Conservation (phyloP, 2,888 invertebrate genomes). For the Magallana nippona region DNA sequence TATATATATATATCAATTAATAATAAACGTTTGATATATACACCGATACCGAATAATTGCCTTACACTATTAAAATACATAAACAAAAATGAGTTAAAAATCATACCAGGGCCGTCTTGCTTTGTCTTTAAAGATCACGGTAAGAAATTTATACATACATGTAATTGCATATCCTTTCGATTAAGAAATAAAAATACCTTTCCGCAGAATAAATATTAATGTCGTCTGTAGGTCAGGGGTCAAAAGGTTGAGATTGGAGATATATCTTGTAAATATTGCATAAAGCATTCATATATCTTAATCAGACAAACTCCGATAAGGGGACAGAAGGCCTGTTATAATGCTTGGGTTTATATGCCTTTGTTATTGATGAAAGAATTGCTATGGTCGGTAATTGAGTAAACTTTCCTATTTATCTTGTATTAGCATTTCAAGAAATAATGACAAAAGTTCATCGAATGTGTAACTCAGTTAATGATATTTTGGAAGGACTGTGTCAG, state of each 20-base stretch:
- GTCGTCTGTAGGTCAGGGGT: neutral
- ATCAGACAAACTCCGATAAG: neutral
- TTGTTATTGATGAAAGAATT: no score
- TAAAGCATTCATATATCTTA: conserved; percentile 3
- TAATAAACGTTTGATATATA: no score
- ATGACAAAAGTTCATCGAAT: neutral
- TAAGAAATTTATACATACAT: no score
- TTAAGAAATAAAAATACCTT: neutral
- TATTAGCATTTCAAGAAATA: neutral
- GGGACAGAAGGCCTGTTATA: neutral
- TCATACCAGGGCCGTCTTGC: no score
- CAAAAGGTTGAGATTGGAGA: neutral
- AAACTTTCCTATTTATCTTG: neutral
- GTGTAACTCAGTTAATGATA: neutral
- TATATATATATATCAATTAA: no score
- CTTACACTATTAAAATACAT: no score
- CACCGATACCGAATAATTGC: no score
- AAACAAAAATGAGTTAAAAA: no score
- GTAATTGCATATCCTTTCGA: no score
- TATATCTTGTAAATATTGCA: neutral
- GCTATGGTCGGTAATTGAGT: neutral
- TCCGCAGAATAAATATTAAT: neutral
- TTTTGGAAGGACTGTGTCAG: no score
- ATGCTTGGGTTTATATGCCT: no score
- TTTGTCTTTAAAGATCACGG: no score